phyloP scores from a whole-genome alignment of 2,888 invertebrate species.

The Epicampocera succincta region DNA sequence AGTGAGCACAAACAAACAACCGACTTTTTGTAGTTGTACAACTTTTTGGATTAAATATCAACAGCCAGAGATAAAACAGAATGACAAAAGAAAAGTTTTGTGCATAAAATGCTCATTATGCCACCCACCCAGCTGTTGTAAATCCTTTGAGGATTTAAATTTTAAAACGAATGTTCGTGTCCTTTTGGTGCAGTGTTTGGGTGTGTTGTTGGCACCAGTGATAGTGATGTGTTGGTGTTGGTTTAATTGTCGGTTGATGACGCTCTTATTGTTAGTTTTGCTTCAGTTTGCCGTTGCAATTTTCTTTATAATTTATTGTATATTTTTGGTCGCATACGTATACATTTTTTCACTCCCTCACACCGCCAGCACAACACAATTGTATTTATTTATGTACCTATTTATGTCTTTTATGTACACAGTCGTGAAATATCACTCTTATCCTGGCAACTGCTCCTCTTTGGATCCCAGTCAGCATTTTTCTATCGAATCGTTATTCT shows the following conservation, averaged over 20 bases:
- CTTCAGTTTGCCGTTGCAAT: constrained; percentile 9
- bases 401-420: neutral
- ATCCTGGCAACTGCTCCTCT: too few species aligned
- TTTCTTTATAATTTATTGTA: constrained; percentile 45
- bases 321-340: constrained; percentile 38
- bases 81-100: constrained; percentile 44
- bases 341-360: neutral
- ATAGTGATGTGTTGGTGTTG: constrained; percentile 8
- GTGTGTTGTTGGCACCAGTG: neutral
- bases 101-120: constrained; percentile 48
- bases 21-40: constrained; percentile 6
- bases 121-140: constrained; percentile 28
- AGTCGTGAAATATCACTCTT: neutral
- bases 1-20: constrained; percentile 46
- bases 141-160: constrained; percentile 45
- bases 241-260: constrained; percentile 27
- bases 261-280: constrained; percentile 20
- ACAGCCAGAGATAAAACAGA: constrained; percentile 10
- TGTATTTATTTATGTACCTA: constrained; percentile 6
- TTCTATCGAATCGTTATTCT: too few species aligned
- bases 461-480: too few species aligned
- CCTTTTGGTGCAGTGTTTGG: constrained; percentile 34
- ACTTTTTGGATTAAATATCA: constrained; percentile 49
- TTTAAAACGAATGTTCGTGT: neutral
- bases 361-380: neutral